Base-by-base conservation (phyloP, 2,888 invertebrate genomes). In the Dynastes hyllus region DNA sequence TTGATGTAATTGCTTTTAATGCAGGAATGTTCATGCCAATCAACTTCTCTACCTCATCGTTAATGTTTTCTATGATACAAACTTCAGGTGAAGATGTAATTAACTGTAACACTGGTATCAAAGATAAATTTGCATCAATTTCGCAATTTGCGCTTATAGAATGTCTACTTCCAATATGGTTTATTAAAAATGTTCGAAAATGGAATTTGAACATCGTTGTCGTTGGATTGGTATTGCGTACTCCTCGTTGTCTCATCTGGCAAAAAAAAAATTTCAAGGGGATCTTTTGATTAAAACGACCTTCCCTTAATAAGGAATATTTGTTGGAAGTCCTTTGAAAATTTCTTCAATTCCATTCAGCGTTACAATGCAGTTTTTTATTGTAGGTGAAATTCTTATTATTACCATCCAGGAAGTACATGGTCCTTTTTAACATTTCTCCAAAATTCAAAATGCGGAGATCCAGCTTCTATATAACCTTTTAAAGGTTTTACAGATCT, bases 231-330 rank as follows among this genome's bases (percentile, higher is more conserved):
- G 40, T 79, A 51, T 81, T 58, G 50, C 81, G 45, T 2, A 37
- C 55, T 13, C 79, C 82, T 50, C 79, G 75, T 58, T 80, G 81
- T 58, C 81, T 71, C 50, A 81, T 78, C 40, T 79, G 75, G 8
- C 81, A 22, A 79, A 76, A 81, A 81, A 69, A 82, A 82, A 76
- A 80, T 82, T 66, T 81, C 80, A 13, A 82, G 37, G 2, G 80
- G 81, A 58, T 82, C 82, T 66, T 81, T 66, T 81, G 81, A 65
- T 81, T 81, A n/a, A 82, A 82, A 80, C 45, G 40, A 27, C 22
- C 79, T 45, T n/a, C 79, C 65, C 16, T 22, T 45, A n/a, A 81
- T 58, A 80, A 81, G 22, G 66, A 13, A 77, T 58, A 37, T 16
- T 13, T 22, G 27, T 58, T 5, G 69, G n/a, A 27, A 80, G 22